Base-by-base conservation (phyloP, 2,797 vertebrate genomes). In the Adelosebastes latens region DNA sequence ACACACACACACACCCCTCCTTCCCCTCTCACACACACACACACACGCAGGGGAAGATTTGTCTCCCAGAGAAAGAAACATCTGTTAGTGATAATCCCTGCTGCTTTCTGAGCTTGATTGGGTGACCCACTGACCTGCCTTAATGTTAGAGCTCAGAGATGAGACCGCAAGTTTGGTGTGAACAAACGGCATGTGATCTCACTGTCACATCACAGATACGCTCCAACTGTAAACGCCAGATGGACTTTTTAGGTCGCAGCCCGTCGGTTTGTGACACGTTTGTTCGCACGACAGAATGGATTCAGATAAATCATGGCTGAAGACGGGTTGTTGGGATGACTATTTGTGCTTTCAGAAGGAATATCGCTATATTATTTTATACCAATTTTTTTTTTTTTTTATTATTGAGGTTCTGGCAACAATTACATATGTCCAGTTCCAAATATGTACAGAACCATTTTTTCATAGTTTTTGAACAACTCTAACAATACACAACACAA, bases 61-160 rank as follows among this genome's bases (percentile, higher is more conserved):
- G 68, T 80, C 77, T 88, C 75, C 79, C 60, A 81, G 73, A n/a
- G n/a, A n/a, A n/a, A 75, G 82, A 87, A 94, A 95, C 94, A 95
- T 95, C 94, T 95, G 95, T 92, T 93, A 82, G 80, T 80, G 36
- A 83, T 94, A 95, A 95, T 95, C 94, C 88, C 77, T 10, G 60
- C 82, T 81, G 87, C 89, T 89, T 79, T 80, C 27, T 27, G 79
- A 75, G 82, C 84, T 82, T 90, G 93, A 94, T 94, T 94, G 87
- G 66, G 69, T 94, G 94, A 95, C 93, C 94, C 86, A 83, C 75
- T 94, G 92, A 94, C 93, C 92, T 73, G 83, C 75, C 87, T 77
- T 75, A 73, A 73, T 53, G 70, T 61, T 67, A 46, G 69, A 69
- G 75, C 78, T 78, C 64, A 32, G 79, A 77, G 80, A 89, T 87